A percentile compares a stretch with the other conserved stretches of the same genome.
Evolutionary conservation across 2,113 vertebrate genomes (phyloP).

Genomic region (Aepyceros melampus): DNA sequence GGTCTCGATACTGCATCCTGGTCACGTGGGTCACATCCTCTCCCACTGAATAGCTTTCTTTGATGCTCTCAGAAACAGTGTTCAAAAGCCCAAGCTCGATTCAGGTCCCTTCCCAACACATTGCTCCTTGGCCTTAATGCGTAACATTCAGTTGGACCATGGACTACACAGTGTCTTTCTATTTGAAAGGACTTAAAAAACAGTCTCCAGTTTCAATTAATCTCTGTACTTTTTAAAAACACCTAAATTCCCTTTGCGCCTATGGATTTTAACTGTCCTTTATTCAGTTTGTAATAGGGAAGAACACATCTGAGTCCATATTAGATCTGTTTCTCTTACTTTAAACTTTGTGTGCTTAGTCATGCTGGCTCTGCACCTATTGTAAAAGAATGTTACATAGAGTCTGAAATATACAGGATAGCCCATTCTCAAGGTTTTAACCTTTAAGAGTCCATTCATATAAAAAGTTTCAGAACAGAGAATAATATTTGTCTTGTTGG

Average conservation of each 20-base stretch:
- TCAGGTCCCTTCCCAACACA: constrained; percentile 49
- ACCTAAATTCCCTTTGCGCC: neutral
- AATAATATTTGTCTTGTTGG: neutral
- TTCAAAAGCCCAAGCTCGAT: constrained; percentile 48
- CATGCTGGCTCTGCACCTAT: neutral
- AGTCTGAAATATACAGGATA: neutral
- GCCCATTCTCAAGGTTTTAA: neutral
- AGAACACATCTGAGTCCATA: neutral
- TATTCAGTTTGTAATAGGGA: neutral
- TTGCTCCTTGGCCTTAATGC: constrained; percentile 60
- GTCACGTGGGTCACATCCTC: constrained; percentile 21
- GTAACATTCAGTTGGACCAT: neutral
- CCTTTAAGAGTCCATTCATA: neutral
- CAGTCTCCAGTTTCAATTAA: constrained; percentile 5
- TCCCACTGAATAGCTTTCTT: constrained; percentile 30
- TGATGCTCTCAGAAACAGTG: constrained; percentile 53
- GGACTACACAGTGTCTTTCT: neutral
- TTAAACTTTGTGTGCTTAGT: neutral
- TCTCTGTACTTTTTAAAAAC: neutral
- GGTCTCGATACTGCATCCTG: constrained; percentile 39
- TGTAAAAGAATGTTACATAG: neutral
- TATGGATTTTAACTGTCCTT: neutral
- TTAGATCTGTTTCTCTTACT: neutral
- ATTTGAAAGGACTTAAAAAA: constrained; percentile 24
- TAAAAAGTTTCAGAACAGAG: neutral